These are phyloP conservation scores for Luehdorfia chinensis DNA, from an alignment of 1,140 invertebrate genomes.

Conservation along the genomic window DNA sequence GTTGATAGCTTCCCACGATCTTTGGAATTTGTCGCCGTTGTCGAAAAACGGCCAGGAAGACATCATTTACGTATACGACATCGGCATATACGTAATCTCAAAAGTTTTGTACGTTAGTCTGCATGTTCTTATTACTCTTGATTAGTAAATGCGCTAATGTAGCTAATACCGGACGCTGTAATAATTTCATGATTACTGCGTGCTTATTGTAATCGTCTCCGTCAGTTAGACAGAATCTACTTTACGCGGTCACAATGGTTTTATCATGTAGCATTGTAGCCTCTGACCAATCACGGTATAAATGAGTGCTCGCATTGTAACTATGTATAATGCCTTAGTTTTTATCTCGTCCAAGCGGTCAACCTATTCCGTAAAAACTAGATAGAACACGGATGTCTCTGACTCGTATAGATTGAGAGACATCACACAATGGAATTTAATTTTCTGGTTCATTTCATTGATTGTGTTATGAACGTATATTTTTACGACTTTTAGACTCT, in stretches of 20 bases:
- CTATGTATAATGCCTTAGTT: conserved; percentile 17
- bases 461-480: too few species aligned
- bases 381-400: conserved; percentile 42
- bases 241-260: conserved; percentile 54
- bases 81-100: too few species aligned
- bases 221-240: conserved; percentile 47
- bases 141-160: conserved; percentile 59
- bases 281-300: conserved; percentile 25
- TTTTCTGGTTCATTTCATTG: conserved; percentile 41
- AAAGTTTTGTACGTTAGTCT: too few species aligned
- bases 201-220: conserved; percentile 59
- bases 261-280: conserved; percentile 35
- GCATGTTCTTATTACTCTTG: conserved; percentile 38
- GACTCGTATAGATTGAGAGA: conserved; percentile 22
- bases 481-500: too few species aligned
- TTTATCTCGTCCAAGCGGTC: conserved; percentile 6
- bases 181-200: conserved; percentile 62
- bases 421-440: conserved; percentile 37
- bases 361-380: conserved; percentile 12
- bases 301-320: conserved; percentile 1
- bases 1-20: too few species aligned
- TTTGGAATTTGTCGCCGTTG: too few species aligned
- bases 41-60: too few species aligned
- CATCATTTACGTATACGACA: too few species aligned
- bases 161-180: conserved; percentile 56